phyloP scores from a whole-genome alignment of 2,888 invertebrate genomes.

The Deroplatys truncata region DNA sequence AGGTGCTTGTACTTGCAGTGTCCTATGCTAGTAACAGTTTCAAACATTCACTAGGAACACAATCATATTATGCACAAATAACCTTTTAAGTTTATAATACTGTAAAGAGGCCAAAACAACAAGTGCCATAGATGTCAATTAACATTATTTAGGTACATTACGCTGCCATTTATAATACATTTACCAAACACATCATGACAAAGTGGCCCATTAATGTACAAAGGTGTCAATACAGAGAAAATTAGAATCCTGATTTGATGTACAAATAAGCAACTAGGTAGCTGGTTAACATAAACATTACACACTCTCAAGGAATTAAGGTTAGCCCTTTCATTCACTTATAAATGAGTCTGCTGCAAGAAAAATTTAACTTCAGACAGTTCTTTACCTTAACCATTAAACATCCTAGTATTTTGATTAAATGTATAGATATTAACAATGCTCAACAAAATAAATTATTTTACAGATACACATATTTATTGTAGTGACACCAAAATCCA shows the following conservation, averaged over 20 bases:
- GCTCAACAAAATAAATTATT: no score
- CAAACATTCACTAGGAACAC: not conserved
- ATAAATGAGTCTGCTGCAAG: no score
- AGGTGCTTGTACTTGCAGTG: not conserved
- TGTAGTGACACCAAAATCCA: no score
- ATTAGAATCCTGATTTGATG: not conserved
- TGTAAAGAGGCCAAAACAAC: not conserved
- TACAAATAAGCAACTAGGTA: no score
- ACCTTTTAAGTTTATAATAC: not conserved
- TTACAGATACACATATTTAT: no score
- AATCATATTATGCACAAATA: not conserved
- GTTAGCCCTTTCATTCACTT: no score
- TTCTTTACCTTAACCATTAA: no score
- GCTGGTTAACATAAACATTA: no score
- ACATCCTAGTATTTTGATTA: no score
- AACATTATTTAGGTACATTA: not conserved
- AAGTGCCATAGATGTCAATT: not conserved
- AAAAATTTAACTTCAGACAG: no score
- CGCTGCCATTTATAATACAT: not conserved
- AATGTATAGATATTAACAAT: no score
- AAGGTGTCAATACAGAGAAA: not conserved
- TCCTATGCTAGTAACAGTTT: not conserved
- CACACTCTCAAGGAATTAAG: no score
- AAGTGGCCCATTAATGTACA: not conserved
- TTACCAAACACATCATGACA: not conserved